Conservation (phyloP, 2,888 invertebrate species). For the Drosophila aldrichi region DNA sequence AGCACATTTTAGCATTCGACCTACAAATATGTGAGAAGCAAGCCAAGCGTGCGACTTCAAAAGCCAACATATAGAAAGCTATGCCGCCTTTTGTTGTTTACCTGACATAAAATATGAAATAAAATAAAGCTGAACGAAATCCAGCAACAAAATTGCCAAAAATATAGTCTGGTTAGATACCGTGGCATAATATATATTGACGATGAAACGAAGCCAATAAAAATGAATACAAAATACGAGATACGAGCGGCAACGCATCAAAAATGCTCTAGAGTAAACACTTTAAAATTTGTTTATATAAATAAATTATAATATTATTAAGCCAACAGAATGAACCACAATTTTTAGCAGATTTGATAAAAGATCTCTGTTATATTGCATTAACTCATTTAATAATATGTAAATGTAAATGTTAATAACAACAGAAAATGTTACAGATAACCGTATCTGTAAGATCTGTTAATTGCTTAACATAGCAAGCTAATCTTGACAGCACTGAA, state of each 20-base stretch:
- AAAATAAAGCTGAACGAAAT: slow-evolving; percentile 17
- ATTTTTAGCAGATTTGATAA: no score
- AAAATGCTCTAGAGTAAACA: neutral
- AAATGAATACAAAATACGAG: slow-evolving; percentile 14
- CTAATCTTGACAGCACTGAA: neutral
- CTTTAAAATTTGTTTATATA: neutral
- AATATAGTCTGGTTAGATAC: neutral
- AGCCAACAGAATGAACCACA: no score
- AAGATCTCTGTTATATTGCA: neutral
- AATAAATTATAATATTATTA: no score
- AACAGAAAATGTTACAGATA: neutral
- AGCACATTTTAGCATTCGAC: slow-evolving; percentile 28
- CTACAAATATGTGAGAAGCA: slow-evolving; percentile 29
- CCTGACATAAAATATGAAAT: slow-evolving; percentile 22
- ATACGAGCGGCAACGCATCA: neutral
- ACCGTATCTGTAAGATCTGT: no score
- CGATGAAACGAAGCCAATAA: slow-evolving; percentile 28
- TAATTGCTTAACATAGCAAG: no score
- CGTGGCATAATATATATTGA: slow-evolving; percentile 7
- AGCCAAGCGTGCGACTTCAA: slow-evolving; percentile 37
- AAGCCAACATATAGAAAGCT: slow-evolving; percentile 15
- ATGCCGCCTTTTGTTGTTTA: slow-evolving; percentile 41
- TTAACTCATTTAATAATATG: neutral
- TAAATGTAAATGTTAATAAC: neutral
- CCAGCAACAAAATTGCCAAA: slow-evolving; percentile 19